Evolutionary conservation across 2,113 vertebrate species (phyloP), one percentile per base, ranked within the genome.

Genomic region (Gallinago jamesoni): DNA sequence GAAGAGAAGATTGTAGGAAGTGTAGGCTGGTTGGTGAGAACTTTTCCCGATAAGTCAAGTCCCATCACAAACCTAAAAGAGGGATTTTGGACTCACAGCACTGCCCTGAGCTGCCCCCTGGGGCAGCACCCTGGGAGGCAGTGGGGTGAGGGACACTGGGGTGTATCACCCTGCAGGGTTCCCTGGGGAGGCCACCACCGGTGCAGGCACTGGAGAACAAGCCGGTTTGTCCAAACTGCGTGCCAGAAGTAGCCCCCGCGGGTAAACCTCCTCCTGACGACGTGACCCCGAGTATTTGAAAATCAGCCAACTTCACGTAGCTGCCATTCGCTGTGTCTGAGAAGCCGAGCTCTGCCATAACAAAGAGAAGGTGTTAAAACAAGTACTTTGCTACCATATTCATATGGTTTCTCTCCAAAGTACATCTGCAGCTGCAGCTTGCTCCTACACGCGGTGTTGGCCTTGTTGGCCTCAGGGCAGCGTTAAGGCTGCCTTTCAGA

Each of bases 131-230:
- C 33, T 16, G 28, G 41, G 52, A 55, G 30, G 31, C 57, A 27
- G 2, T 8, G 12, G 0, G 12, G 23, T 14, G 48, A 52, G 45
- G 59, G 64, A 24, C 0, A 0, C 19, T 16, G 24, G 21, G 10
- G 9, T 10, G 1, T 13, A 4, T 73, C 43, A 7, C 7, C 39
- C 68, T 20, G 30, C 5, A 3, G 74, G 31, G 10, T 31, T 48
- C 47, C 47, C 62, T 0, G 0, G 41, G 28, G 55, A 68, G 28
- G 55, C 55, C 48, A 63, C 48, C 60, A 7, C 15, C 2, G 27
- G 16, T 3, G 0, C n/a, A 76, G 52, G 43, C 31, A 4, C 24
- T 27, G 45, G 10, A 30, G 37, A 41, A 41, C 37, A 30, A 28
- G 41, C 31, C 8, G 0, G 6, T 41, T 52, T 31, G 7, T 35